These are phyloP conservation scores for Cavia porcellus DNA, from an alignment of 2,113 vertebrate species.

Conservation along the genomic window DNA sequence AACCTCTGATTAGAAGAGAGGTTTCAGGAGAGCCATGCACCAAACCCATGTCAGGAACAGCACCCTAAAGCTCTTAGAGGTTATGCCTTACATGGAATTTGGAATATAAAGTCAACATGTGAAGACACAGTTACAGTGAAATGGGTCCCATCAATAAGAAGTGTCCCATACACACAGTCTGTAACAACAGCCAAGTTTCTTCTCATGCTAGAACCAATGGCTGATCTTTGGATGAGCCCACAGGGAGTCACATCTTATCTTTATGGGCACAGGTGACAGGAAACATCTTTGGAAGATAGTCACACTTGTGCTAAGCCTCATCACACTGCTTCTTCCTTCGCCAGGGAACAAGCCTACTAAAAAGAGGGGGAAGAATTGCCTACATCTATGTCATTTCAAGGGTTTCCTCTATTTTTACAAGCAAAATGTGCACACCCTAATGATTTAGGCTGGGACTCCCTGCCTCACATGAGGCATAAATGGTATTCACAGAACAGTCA, in stretches of 20 bases:
- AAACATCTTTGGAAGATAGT: not conserved
- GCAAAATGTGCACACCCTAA: not conserved
- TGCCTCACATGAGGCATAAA: not conserved
- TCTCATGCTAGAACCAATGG: not conserved
- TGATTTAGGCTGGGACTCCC: not conserved
- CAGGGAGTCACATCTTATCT: not conserved
- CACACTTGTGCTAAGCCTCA: not conserved
- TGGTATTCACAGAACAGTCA: fast-evolving
- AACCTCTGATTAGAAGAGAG: not conserved
- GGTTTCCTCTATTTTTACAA: not conserved
- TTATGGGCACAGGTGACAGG: not conserved
- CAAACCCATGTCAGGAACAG: too few relatives aligned
- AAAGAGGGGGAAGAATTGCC: not conserved
- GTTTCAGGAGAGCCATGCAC: not conserved
- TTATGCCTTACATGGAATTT: fast-evolving
- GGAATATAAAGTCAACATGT: not conserved
- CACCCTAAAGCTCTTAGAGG: not conserved
- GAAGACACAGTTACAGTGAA: not conserved
- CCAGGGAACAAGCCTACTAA: not conserved
- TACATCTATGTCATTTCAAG: fast-evolving
- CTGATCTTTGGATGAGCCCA: not conserved
- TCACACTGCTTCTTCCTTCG: too few relatives aligned
- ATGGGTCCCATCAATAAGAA: not conserved
- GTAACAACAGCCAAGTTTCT: not conserved
- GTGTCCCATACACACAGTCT: not conserved